These are phyloP conservation scores for Furcula furcula DNA, from an alignment of 2,888 invertebrate genomes.

Conservation along the genomic window DNA sequence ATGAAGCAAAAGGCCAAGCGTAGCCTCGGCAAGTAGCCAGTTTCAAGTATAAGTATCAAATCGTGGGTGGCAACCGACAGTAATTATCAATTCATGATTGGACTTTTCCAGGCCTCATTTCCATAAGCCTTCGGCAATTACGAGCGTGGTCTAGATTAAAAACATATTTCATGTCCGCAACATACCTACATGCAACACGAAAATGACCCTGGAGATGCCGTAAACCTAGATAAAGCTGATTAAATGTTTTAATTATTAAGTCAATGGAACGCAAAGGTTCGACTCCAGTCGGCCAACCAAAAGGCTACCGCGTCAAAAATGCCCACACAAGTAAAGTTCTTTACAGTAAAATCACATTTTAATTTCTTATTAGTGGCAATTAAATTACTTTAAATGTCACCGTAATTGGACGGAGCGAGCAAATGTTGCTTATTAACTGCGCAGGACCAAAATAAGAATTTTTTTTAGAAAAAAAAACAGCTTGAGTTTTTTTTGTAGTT, in stretches of 20 bases:
- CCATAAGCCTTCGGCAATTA: constrained; percentile 59
- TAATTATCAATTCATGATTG: constrained; percentile 57
- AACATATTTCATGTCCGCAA: constrained; percentile 47
- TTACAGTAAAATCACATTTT: constrained; percentile 67
- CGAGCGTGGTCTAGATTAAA: constrained; percentile 52
- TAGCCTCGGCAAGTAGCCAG: no score
- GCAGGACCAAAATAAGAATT: constrained; percentile 17
- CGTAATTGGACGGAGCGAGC: constrained; percentile 52
- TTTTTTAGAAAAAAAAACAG: constrained; percentile 17
- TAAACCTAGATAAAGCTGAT: constrained; percentile 54
- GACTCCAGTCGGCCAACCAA: constrained; percentile 42
- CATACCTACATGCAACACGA: constrained; percentile 23
- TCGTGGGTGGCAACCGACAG: constrained; percentile 51
- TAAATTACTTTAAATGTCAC: constrained; percentile 58
- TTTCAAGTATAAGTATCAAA: constrained; percentile 20
- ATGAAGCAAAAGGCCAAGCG: no score
- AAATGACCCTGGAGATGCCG: constrained; percentile 29
- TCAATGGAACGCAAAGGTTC: constrained; percentile 27
- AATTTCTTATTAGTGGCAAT: constrained; percentile 61
- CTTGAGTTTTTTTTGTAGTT: constrained; percentile 17
- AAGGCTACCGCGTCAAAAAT: constrained; percentile 53
- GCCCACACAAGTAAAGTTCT: constrained; percentile 57
- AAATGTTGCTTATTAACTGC: constrained; percentile 19
- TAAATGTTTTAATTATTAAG: constrained; percentile 49
- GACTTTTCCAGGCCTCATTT: constrained; percentile 49